A percentile compares a stretch with the other conserved stretches of the same genome.
Conservation (phyloP, 2,113 vertebrate species). For the cattle (Bos taurus) region DNA sequence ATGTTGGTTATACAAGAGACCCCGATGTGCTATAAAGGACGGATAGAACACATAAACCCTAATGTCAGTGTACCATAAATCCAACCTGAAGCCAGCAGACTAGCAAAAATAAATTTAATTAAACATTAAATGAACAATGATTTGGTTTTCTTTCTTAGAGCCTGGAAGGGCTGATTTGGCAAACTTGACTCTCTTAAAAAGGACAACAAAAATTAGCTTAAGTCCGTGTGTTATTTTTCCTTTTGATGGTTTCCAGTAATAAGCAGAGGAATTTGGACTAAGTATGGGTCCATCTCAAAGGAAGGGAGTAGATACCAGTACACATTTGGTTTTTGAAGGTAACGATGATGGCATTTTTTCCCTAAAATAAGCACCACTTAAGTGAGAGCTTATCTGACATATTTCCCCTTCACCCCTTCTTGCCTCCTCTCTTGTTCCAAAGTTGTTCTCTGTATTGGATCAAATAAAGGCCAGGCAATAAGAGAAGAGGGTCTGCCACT, state of each 20-base stretch:
- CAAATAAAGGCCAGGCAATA: conserved; percentile 60
- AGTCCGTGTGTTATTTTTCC: not conserved
- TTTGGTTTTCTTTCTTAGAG: conserved; percentile 19
- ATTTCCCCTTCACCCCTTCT: conserved; percentile 50
- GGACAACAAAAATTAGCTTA: not conserved
- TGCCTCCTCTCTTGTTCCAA: conserved; percentile 13
- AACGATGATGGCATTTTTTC: not conserved
- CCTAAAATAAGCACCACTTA: conserved; percentile 42
- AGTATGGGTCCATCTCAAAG: not conserved
- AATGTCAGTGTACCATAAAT: conserved; percentile 39
- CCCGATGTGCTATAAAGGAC: conserved; percentile 36
- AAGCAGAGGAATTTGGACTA: not conserved
- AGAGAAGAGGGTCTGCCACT: conserved; percentile 41
- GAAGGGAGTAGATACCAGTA: not conserved
- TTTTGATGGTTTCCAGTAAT: not conserved
- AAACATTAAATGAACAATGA: conserved; percentile 54
- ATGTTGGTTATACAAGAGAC: conserved; percentile 43
- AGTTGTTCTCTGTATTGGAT: conserved; percentile 34
- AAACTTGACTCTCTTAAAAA: not conserved
- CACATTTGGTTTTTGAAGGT: not conserved
- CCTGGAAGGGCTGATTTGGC: not conserved
- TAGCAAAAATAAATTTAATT: conserved; percentile 54
- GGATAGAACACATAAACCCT: conserved; percentile 25
- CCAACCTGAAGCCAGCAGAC: conserved; percentile 6
- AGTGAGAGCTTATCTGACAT: conserved; percentile 9